A percentile compares a stretch with the other conserved stretches of the same genome.
phyloP scores from a whole-genome alignment of 2,797 vertebrate genomes.

The Pelodytes ibericus region DNA sequence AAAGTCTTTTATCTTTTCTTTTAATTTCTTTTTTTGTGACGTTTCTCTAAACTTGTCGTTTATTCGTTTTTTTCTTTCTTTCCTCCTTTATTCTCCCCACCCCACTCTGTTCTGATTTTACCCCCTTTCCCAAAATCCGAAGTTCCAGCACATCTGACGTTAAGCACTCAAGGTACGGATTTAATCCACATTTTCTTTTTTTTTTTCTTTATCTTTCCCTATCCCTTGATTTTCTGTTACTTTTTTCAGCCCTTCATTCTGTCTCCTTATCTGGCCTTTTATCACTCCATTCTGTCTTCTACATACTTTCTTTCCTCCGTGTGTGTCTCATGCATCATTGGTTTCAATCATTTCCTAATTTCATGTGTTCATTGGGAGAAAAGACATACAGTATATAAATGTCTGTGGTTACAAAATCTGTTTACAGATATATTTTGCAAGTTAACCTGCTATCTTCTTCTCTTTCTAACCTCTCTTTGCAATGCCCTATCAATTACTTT shows the following conservation, averaged over 20 bases:
- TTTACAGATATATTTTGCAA: not conserved
- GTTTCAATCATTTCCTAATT: slow-evolving; percentile 45
- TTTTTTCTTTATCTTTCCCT: slow-evolving; percentile 57
- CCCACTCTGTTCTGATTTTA: slow-evolving; percentile 65
- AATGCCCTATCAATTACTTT: not conserved
- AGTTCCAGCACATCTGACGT: slow-evolving; percentile 98
- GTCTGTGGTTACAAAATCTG: not conserved
- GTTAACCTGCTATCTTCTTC: not conserved
- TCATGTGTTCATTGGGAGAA: slow-evolving; percentile 31
- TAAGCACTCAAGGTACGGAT: slow-evolving; percentile 98
- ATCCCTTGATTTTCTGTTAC: slow-evolving; percentile 65
- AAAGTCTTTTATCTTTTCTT: slow-evolving; percentile 58
- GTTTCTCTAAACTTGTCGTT: slow-evolving; percentile 71
- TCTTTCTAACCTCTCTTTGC: not conserved
- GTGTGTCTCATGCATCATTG: slow-evolving; percentile 49
- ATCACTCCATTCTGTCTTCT: slow-evolving; percentile 36
- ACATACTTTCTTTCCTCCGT: slow-evolving; percentile 53
- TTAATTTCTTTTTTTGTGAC: slow-evolving; percentile 70
- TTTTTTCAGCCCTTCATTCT: slow-evolving; percentile 45
- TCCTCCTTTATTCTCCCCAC: slow-evolving; percentile 76
- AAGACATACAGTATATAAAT: slow-evolving; percentile 10
- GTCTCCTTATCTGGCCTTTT: slow-evolving; percentile 30
- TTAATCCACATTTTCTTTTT: slow-evolving; percentile 76
- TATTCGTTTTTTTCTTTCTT: slow-evolving; percentile 80
- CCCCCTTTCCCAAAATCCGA: slow-evolving; percentile 59